A percentile compares a stretch with the other conserved stretches of the same genome.
phyloP scores from a whole-genome alignment of 2,113 vertebrate genomes.

The Bagarius yarrelli region DNA sequence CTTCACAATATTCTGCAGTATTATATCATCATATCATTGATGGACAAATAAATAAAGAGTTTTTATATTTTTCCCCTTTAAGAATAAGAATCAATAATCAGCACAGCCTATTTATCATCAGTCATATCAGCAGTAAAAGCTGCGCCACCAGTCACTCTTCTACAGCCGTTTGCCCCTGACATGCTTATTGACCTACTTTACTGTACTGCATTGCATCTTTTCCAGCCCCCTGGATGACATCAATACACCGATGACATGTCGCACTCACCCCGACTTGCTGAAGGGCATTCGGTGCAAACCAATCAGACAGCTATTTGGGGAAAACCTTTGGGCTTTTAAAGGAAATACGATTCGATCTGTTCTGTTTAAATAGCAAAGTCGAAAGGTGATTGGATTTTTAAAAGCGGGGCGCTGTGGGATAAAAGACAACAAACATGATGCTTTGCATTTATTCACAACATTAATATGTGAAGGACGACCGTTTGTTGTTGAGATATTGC shows the following conservation, averaged over 20 bases:
- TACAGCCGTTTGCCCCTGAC: not conserved
- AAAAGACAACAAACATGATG: not conserved
- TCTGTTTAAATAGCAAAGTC: not conserved
- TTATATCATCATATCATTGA: not conserved
- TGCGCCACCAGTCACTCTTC: not conserved
- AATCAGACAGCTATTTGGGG: constrained; percentile 9
- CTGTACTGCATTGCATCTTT: constrained; percentile 17
- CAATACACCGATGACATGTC: constrained; percentile 20
- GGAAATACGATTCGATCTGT: not conserved
- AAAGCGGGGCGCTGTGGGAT: not conserved
- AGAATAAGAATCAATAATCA: constrained; percentile 16
- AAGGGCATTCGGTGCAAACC: not conserved
- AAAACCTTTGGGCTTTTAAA: not conserved
- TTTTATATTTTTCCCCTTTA: not conserved
- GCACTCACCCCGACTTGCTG: not conserved
- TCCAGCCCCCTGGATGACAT: constrained; percentile 3
- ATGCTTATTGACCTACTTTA: constrained; percentile 24
- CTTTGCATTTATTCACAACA: not conserved
- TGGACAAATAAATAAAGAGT: not conserved
- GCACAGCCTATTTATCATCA: not conserved
- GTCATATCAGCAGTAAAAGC: not conserved
- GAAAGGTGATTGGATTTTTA: not conserved
- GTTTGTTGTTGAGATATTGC: not conserved
- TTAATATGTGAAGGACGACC: not conserved
- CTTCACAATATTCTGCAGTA: not conserved